Evolutionary conservation across 2,797 vertebrate genomes (phyloP), one percentile per base, ranked within the genome.

Genomic region (Pteropus rufus): DNA sequence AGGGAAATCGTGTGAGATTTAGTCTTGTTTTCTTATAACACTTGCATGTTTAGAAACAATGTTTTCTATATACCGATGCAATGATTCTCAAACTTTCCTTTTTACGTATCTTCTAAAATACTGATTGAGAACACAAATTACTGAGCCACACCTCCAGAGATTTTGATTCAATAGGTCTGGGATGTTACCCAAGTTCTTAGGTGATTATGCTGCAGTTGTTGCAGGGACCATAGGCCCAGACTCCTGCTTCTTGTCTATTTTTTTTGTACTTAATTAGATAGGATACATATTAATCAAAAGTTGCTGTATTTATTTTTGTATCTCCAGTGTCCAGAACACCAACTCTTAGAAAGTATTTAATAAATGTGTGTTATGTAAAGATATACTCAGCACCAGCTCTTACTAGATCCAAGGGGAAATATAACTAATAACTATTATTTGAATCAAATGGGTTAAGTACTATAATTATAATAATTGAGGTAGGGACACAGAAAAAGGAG

Each of bases 321-420:
- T 93, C 24, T 93, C 46, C 31, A 36, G 24, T 80, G 31, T 92
- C 46, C 76, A 89, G 29, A 62, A 84, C 49, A 87, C 24, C 81
- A 70, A 89, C 24, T 65, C 67, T 93, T 91, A 83, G 52, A 94
- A 96, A 87, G 29, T 76, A 86, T 49, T 97, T 92, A 81, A 79
- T 91, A 93, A 94, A 84, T 90, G 44, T 77, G 97, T 92, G 39
- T 60, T 93, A 80, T 85, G 83, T 77, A 88, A 97, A 75, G 95
- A 44, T 64, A 67, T 93, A 56, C 44, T 96, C 81, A 90, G 46
- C 58, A 26, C 69, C n/a, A 84, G 77, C 44, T 88, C 72, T 85
- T 96, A 65, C 36, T 94, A 64, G 60, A 92, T 90, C 76, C 31
- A 77, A 81, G 44, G 44, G 62, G 34, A 93, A 91, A 89, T 72